These are phyloP conservation scores for Scolanthus callimorphus DNA, from an alignment of 92 coral and sea anemone species.

Conservation along the genomic window DNA sequence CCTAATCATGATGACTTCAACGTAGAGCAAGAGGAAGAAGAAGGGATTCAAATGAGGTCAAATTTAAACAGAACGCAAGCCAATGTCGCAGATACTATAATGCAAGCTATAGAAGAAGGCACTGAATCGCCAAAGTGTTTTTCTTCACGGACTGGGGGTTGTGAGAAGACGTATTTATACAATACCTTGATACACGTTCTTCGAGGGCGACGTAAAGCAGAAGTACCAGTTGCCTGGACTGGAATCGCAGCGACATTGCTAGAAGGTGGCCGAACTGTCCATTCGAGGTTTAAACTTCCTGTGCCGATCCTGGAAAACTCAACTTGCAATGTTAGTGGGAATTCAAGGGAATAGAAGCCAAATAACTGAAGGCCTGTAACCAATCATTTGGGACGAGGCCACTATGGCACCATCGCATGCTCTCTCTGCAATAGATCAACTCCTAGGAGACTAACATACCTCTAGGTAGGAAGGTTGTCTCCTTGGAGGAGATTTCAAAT, in stretches of 20 bases:
- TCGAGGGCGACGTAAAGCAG: background rate
- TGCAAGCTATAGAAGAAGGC: too few species aligned
- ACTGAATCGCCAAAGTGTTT: background rate
- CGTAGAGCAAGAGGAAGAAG: too few species aligned
- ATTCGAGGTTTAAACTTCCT: slow-evolving; percentile 2
- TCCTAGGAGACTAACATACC: too few species aligned
- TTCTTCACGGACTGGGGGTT: slow-evolving; percentile 8
- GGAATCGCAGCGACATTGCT: slow-evolving; percentile 6
- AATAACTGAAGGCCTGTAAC: background rate
- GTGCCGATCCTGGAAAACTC: background rate
- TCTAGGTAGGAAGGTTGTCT: too few species aligned
- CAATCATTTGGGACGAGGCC: background rate
- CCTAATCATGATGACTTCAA: too few species aligned
- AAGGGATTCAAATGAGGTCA: too few species aligned
- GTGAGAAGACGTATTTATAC: slow-evolving; percentile 3
- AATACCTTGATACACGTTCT: background rate
- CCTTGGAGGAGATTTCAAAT: too few species aligned
- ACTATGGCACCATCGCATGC: background rate
- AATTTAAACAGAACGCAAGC: too few species aligned
- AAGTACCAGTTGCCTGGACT: background rate
- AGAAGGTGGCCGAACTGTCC: background rate
- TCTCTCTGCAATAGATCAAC: background rate
- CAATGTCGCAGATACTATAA: too few species aligned
- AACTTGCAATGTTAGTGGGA: slow-evolving; percentile 1
- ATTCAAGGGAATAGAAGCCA: background rate